Conservation (phyloP, 2,113 vertebrate genomes). For the Candoia aspera region DNA sequence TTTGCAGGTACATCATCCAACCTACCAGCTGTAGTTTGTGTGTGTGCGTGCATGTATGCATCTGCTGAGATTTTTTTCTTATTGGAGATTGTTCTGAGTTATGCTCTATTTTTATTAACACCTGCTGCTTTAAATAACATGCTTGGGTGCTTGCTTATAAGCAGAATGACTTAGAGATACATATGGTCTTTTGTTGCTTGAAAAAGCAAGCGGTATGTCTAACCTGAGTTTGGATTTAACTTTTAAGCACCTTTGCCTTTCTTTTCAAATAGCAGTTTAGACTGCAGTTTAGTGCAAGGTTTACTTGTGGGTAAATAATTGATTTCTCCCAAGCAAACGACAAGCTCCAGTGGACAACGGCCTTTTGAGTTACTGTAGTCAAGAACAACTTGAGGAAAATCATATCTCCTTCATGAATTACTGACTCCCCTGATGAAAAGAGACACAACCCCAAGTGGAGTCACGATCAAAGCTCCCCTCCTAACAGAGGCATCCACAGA, state of each 20-base stretch:
- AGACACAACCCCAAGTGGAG: not conserved
- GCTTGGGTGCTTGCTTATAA: not conserved
- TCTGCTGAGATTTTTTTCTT: not conserved
- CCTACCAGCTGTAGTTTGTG: not conserved
- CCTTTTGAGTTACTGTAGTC: not conserved
- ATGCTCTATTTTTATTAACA: not conserved
- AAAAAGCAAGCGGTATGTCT: not conserved
- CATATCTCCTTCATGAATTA: not conserved
- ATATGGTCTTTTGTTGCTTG: constrained; percentile 1
- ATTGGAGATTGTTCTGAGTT: not conserved
- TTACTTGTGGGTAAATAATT: not conserved
- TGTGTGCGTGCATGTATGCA: not conserved
- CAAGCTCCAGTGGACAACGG: not conserved
- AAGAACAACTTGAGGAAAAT: not conserved
- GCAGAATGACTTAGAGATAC: not conserved
- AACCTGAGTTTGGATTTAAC: not conserved
- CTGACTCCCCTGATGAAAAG: not conserved
- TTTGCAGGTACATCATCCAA: not conserved
- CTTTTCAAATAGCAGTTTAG: not conserved
- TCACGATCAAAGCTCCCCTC: not conserved
- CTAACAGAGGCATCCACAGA: not conserved
- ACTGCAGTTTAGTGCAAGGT: not conserved
- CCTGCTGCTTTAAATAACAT: constrained; percentile 1
- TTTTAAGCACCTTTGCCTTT: not conserved
- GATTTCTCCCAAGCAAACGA: not conserved